Evolutionary conservation across 2,888 invertebrate species (phyloP).

Genomic region (Belgica antarctica): DNA sequence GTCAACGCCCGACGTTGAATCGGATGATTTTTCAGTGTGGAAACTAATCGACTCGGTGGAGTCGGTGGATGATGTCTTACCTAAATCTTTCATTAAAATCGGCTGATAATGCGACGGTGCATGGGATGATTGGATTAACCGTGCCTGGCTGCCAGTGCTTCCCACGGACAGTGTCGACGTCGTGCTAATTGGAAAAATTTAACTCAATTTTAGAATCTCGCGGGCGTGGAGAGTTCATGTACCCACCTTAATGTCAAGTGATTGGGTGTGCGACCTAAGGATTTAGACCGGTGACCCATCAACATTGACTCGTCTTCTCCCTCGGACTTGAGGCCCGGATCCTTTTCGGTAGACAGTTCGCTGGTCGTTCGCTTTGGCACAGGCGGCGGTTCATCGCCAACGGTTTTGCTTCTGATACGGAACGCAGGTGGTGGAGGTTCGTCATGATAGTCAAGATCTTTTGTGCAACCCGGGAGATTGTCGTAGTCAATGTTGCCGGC

Average conservation of each 20-base stretch:
- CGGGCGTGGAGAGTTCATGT: constrained; percentile 43
- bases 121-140: constrained; percentile 90
- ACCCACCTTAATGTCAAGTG: constrained; percentile 78
- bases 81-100: constrained; percentile 81
- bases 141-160: constrained; percentile 89
- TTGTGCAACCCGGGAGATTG: constrained; percentile 65
- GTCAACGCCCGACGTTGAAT: constrained; percentile 41
- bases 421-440: constrained; percentile 60
- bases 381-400: constrained; percentile 67
- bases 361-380: constrained; percentile 52
- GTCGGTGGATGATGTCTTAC: constrained; percentile 60
- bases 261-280: constrained; percentile 87
- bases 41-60: constrained; percentile 40
- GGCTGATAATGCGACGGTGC: constrained; percentile 91
- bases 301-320: constrained; percentile 82
- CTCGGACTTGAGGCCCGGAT: constrained; percentile 79
- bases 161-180: constrained; percentile 91
- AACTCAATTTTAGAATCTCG: constrained; percentile 25
- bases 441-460: constrained; percentile 57
- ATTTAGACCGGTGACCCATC: constrained; percentile 63
- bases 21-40: constrained; percentile 41
- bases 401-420: constrained; percentile 85
- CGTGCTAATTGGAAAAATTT: constrained; percentile 61
- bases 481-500: constrained; percentile 84
- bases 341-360: constrained; percentile 58